Base-by-base conservation (phyloP, 2,113 vertebrate genomes). In the Sphaerodactylus townsendi region DNA sequence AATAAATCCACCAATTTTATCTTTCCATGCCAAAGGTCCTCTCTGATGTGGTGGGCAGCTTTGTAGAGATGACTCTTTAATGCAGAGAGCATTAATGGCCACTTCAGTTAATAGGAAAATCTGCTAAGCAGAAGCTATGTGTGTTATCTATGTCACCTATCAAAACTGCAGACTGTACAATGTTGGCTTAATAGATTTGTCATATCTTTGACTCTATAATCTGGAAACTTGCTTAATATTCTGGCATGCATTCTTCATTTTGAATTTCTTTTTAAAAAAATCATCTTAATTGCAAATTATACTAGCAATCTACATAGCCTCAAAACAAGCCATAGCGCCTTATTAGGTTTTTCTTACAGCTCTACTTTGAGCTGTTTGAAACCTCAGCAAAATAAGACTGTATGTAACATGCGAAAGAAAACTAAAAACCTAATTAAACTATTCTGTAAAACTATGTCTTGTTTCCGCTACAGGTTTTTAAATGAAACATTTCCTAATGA, bases 381-480 rank as follows among this genome's bases (percentile, higher is more conserved):
- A 68, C 14, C 33, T 76, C 46, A 68, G 64, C 44, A 83, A 48
- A 77, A 50, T 10, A 50, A 33, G 59, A 50, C 62, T 83, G 73
- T 7, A 50, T 76, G 19, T 62, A 83, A 90, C 28, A 77, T 89
- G 78, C 30, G 84, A 89, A 90, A 90, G 73, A 72, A 81, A 83
- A 77, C 69, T 56, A 84, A 88, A 91, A 91, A 88, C 88, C 35
- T 79, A 0, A 1, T 89, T 91, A 92, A 92, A 91, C 88, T 87
- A 59, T 86, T 93, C 77, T 85, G 56, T 66, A 89, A 13, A 19
- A 69, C 65, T 82, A 84, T 89, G 70, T 41, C 56, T 88, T 86
- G 86, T 90, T 39, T 77, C 77, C 46, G 77, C 87, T 75, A 73
- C 84, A 23, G 82, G 53, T 79, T 92, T 90, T 92, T 91, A 90